phyloP scores from a whole-genome alignment of 2,113 vertebrate genomes.

The Eulemur macaco region DNA sequence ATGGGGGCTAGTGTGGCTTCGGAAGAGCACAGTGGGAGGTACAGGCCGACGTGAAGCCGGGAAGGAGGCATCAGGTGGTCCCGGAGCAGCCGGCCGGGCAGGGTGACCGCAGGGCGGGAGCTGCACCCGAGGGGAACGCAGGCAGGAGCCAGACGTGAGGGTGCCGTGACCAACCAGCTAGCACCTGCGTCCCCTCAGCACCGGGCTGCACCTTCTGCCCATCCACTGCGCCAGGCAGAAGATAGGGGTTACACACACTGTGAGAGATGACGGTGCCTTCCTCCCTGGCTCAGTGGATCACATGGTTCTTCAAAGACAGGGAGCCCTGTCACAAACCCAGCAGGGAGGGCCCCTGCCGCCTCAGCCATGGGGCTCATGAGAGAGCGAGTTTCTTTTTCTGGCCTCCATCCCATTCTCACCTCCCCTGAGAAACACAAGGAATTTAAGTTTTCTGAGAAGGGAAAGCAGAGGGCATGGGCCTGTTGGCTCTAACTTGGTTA shows the following conservation, averaged over 20 bases:
- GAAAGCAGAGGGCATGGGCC: background rate
- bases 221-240: background rate
- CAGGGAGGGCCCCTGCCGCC: background rate
- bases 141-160: background rate
- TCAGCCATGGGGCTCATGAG: background rate
- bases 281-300: background rate
- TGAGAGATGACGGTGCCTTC: background rate
- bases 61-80: background rate
- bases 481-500: background rate
- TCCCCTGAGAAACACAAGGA: slow-evolving; percentile 53
- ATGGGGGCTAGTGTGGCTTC: background rate
- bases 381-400: background rate
- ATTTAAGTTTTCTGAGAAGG: slow-evolving; percentile 50
- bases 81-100: background rate
- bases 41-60: background rate
- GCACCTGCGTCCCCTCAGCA: background rate
- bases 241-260: background rate
- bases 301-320: background rate
- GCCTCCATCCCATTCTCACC: background rate
- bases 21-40: background rate
- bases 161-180: background rate
- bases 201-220: background rate
- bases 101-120: too few species aligned
- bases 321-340: background rate
- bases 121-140: background rate